Percentiles rank a stretch among this genome's conserved stretches.
Conservation (phyloP, 2,113 vertebrate species). For the Rhinolophus ferrumequinum region DNA sequence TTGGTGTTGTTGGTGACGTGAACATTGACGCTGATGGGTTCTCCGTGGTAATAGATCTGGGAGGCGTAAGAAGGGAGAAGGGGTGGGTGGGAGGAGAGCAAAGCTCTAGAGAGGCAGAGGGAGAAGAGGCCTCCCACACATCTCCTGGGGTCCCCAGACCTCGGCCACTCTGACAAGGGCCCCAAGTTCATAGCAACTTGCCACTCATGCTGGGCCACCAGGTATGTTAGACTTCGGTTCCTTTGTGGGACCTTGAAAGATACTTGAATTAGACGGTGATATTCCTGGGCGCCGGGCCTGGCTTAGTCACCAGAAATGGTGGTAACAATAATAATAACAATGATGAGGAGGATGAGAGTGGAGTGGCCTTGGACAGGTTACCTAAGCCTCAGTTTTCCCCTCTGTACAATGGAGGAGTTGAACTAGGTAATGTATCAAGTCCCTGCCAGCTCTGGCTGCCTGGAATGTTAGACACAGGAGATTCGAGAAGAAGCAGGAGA, state of each 20-base stretch:
- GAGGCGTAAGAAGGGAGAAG: not conserved
- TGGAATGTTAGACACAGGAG: not conserved
- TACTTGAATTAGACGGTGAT: not conserved
- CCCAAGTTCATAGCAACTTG: not conserved
- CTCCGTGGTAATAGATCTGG: conserved; percentile 98
- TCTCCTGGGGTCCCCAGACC: not conserved
- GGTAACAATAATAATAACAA: not conserved
- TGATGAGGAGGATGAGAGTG: fast-evolving
- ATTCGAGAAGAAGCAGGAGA: not conserved
- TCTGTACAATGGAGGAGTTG: not conserved
- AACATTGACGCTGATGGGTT: conserved; percentile 97
- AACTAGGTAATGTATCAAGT: not conserved
- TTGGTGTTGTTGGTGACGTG: conserved; percentile 99
- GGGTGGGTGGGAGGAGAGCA: not conserved
- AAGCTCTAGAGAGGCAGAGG: not conserved
- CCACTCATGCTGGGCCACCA: not conserved
- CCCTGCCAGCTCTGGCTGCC: not conserved
- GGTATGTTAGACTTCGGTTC: not conserved
- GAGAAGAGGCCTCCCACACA: not conserved
- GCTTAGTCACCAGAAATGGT: not conserved
- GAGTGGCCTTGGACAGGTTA: not conserved
- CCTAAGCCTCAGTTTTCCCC: not conserved
- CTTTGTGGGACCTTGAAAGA: not conserved
- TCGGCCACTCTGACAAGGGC: not conserved
- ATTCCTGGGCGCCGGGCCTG: not conserved